Evolutionary conservation across 2,113 vertebrate genomes (phyloP).

Genomic region (Plectropomus leopardus): DNA sequence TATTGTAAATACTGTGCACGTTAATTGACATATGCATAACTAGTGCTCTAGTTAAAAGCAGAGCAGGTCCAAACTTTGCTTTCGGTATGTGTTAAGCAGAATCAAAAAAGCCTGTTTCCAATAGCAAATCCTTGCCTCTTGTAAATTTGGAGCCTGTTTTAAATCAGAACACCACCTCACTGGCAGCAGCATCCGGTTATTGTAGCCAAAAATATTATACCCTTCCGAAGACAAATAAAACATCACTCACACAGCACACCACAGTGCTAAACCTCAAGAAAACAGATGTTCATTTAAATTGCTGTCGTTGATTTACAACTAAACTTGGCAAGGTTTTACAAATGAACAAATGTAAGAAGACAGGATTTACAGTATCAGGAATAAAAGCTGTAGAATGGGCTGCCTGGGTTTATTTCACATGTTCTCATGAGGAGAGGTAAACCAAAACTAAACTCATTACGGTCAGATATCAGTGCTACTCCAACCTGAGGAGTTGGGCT

Average conservation of each 20-base stretch:
- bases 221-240: constrained; percentile 56
- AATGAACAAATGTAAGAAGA: constrained; percentile 49
- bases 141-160: constrained; percentile 36
- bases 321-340: constrained; percentile 49
- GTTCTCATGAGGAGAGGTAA: constrained; percentile 32
- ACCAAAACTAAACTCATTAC: constrained; percentile 73
- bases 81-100: background rate
- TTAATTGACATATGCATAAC: background rate
- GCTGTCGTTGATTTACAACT: constrained; percentile 54
- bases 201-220: constrained; percentile 64
- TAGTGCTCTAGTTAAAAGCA: background rate
- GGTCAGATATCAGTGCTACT: constrained; percentile 46
- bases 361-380: constrained; percentile 39
- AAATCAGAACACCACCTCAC: constrained; percentile 49
- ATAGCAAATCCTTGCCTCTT: constrained; percentile 36
- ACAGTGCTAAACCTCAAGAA: constrained; percentile 45
- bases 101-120: constrained; percentile 35
- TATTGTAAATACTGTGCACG: background rate
- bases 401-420: constrained; percentile 25
- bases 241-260: constrained; percentile 45
- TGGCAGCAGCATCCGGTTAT: constrained; percentile 38
- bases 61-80: constrained; percentile 12
- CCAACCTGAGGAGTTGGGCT: constrained; percentile 67
- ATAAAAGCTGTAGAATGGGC: constrained; percentile 26
- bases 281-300: constrained; percentile 64